Evolutionary conservation across 2,888 invertebrate species (phyloP).

Genomic region (Drosophila flavopinicola): DNA sequence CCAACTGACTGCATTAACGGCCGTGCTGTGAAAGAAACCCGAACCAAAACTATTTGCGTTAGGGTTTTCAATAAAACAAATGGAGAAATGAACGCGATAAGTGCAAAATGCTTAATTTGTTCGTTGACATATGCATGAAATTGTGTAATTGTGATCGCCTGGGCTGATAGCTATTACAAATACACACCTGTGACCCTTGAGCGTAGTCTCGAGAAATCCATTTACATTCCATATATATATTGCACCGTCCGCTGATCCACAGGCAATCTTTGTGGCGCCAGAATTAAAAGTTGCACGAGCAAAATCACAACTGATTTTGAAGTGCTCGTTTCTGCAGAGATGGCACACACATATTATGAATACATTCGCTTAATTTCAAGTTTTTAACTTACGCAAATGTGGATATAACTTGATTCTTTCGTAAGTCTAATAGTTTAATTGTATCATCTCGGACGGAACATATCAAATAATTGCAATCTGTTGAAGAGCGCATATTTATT

Average conservation of each 20-base stretch:
- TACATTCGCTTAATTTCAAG: neutral
- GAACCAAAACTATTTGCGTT: constrained; percentile 69
- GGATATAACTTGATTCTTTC: constrained; percentile 95
- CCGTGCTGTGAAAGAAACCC: constrained; percentile 87
- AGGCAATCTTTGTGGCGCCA: constrained; percentile 93
- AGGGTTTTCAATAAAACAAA: constrained; percentile 40
- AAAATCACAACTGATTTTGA: constrained; percentile 98
- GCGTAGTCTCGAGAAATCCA: constrained; percentile 90
- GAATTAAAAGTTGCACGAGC: constrained; percentile 96
- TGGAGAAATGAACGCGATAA: constrained; percentile 32
- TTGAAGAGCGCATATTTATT: constrained; percentile 45
- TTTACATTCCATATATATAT: constrained; percentile 96
- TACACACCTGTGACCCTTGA: constrained; percentile 91
- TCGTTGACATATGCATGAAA: neutral
- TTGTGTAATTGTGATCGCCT: constrained; percentile 20
- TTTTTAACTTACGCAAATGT: constrained; percentile 91
- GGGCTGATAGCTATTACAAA: constrained; percentile 3
- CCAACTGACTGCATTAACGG: constrained; percentile 95
- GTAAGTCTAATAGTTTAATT: constrained; percentile 95
- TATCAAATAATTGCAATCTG: constrained; percentile 95
- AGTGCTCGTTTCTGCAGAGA: constrained; percentile 92
- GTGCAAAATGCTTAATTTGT: constrained; percentile 17
- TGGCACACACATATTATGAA: constrained; percentile 1
- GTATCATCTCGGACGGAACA: constrained; percentile 98
- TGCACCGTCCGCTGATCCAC: constrained; percentile 96